Percentiles rank a stretch among this genome's conserved stretches.
phyloP scores from a whole-genome alignment of 2,888 invertebrate species.

The Scelioninae gen. 1 region DNA sequence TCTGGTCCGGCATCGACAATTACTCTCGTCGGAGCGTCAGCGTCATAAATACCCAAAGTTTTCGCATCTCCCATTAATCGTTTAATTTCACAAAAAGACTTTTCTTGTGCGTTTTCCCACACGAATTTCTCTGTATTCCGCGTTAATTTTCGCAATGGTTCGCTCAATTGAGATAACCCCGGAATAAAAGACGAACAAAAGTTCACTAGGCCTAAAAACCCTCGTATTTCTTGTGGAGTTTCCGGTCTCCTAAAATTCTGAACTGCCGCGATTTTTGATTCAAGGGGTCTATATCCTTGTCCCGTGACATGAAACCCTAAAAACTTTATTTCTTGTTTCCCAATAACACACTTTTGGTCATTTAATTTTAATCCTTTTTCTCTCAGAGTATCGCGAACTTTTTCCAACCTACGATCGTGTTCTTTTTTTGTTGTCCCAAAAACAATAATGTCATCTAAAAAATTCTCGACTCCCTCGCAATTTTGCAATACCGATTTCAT shows the following conservation, averaged over 20 bases:
- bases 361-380: slow-evolving; percentile 64
- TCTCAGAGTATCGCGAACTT: slow-evolving; percentile 16
- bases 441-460: slow-evolving; percentile 38
- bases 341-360: slow-evolving; percentile 51
- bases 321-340: neutral
- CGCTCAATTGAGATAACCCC: slow-evolving; percentile 70
- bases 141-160: slow-evolving; percentile 69
- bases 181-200: slow-evolving; percentile 75
- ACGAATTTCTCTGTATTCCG: slow-evolving; percentile 19
- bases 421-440: slow-evolving; percentile 10
- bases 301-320: slow-evolving; percentile 70
- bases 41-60: slow-evolving; percentile 76
- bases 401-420: slow-evolving; percentile 13
- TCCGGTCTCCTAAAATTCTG: slow-evolving; percentile 40
- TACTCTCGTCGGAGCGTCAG: slow-evolving; percentile 74
- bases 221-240: slow-evolving; percentile 35
- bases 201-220: slow-evolving; percentile 57
- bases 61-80: slow-evolving; percentile 51
- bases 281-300: slow-evolving; percentile 49
- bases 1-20: slow-evolving; percentile 80
- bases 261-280: slow-evolving; percentile 43
- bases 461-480: slow-evolving; percentile 26
- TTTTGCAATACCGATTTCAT: slow-evolving; percentile 6
- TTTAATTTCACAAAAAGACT: neutral
- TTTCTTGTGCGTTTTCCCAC: slow-evolving; percentile 29